phyloP scores from a whole-genome alignment of 1,140 invertebrate species.

The Dysdera silvatica region DNA sequence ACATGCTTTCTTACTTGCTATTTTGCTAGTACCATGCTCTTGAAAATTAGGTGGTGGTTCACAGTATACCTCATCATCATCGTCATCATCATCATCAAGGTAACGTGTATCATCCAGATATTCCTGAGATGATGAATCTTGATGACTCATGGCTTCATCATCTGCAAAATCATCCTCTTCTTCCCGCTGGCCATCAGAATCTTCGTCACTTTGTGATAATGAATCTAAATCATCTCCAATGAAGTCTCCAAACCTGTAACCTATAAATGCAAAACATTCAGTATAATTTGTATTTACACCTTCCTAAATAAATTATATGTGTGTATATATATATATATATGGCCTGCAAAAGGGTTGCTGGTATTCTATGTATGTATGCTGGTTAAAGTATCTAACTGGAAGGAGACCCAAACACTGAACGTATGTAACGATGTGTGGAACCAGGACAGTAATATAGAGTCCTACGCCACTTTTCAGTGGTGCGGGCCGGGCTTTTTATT shows the following conservation, averaged over 20 bases:
- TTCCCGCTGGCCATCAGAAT: constrained; percentile 57
- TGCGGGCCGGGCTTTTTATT: no score
- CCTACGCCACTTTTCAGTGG: no score
- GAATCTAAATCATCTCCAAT: constrained; percentile 38
- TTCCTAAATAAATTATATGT: no score
- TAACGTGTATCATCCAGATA: constrained; percentile 41
- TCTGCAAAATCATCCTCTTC: constrained; percentile 57
- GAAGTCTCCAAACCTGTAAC: constrained; percentile 57
- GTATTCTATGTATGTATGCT: no score
- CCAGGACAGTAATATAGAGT: no score
- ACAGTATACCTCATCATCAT: constrained; percentile 30
- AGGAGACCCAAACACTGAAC: no score
- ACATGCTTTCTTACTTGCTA: constrained; percentile 20
- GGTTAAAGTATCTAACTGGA: no score
- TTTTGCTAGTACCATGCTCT: constrained; percentile 23
- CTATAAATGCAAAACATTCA: constrained; percentile 47
- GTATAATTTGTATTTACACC: no score
- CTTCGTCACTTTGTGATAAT: constrained; percentile 52
- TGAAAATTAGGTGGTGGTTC: constrained; percentile 26
- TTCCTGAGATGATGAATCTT: constrained; percentile 52
- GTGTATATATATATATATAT: no score
- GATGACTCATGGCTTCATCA: constrained; percentile 56
- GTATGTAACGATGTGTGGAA: no score
- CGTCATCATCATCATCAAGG: constrained; percentile 36
- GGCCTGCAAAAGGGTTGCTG: no score